Evolutionary conservation across 2,113 vertebrate species (phyloP).

Genomic region (Otocyon megalotis): DNA sequence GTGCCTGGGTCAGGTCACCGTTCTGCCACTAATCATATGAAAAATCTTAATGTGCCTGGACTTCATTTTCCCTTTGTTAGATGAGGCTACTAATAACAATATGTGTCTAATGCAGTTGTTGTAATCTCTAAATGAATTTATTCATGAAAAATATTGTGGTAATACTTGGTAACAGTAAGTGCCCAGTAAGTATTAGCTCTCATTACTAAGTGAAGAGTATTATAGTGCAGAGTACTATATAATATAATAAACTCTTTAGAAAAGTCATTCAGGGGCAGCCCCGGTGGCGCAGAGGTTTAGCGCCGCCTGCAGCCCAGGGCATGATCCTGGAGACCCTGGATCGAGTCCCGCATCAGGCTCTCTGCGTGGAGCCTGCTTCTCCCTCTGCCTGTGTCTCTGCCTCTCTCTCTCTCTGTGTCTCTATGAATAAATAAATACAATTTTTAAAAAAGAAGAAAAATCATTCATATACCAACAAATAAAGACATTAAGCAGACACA

Average conservation of each 20-base stretch:
- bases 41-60: background rate
- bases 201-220: background rate
- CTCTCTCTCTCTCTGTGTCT: no score
- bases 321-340: no score
- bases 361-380: no score
- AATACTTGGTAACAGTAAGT: background rate
- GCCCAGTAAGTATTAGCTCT: background rate
- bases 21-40: background rate
- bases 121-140: background rate
- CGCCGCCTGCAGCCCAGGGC: no score
- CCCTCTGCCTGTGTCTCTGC: no score
- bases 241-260: background rate
- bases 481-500: background rate
- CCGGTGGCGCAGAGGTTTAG: no score
- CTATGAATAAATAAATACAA: background rate
- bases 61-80: constrained; percentile 13
- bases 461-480: background rate
- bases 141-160: background rate
- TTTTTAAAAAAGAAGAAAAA: background rate
- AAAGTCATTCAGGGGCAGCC: background rate
- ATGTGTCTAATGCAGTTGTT: background rate
- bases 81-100: background rate
- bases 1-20: background rate
- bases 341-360: no score
- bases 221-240: background rate